Evolutionary conservation across 2,888 invertebrate genomes (phyloP).

Genomic region (Kuschelorhynchus macadamiae): DNA sequence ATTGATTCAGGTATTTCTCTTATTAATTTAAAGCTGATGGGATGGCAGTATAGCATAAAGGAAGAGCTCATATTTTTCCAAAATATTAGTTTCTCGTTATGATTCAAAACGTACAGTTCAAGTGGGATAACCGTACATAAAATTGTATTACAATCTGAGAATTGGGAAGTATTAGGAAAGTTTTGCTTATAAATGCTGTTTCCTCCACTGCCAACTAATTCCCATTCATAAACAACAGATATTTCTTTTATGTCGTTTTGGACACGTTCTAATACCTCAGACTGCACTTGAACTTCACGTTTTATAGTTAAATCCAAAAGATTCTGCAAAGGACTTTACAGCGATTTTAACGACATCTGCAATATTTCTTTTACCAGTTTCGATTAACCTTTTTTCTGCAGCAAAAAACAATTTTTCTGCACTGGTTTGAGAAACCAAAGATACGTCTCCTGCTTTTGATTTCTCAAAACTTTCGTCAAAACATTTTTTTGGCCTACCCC

Average conservation of each 20-base stretch:
- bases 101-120: background rate
- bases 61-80: conserved; percentile 35
- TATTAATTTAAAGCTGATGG: conserved; percentile 18
- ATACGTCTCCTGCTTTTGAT: too few species aligned
- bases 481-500: too few species aligned
- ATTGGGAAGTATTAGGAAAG: conserved; percentile 10
- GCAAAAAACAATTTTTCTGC: too few species aligned
- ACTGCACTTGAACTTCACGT: too few species aligned
- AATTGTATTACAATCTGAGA: conserved; percentile 22
- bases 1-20: conserved; percentile 23
- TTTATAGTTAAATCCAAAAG: too few species aligned
- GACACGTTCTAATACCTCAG: too few species aligned
- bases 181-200: conserved; percentile 9
- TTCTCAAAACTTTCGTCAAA: too few species aligned
- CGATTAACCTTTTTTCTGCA: too few species aligned
- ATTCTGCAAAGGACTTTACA: too few species aligned
- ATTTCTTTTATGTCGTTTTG: too few species aligned
- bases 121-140: conserved; percentile 28
- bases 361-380: conserved; percentile 9
- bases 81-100: conserved; percentile 4
- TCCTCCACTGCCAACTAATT: conserved; percentile 7
- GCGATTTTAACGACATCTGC: background rate
- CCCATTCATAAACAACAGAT: too few species aligned
- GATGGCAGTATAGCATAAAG: conserved; percentile 26
- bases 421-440: too few species aligned